Base-by-base conservation (phyloP, 2,888 invertebrate species). In the Apoda limacodes region DNA sequence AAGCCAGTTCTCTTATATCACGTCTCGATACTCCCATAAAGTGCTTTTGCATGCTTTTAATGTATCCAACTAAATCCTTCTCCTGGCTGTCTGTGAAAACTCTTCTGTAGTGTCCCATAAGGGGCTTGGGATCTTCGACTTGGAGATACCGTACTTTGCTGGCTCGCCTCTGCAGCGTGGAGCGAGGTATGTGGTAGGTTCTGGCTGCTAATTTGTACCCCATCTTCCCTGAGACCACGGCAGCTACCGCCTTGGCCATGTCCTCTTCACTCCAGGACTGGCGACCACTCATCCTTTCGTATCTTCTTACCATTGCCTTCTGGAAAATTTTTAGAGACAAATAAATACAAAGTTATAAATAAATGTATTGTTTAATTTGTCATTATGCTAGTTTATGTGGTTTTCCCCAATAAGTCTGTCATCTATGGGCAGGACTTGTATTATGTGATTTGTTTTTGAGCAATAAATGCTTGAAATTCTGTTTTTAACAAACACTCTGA, bases 241-340 rank as follows among this genome's bases (percentile, higher is more conserved):
- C 78, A 12, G 69, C 75, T n/a, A 80, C 80, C 10, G 80, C 80
- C 45, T 63, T 69, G 27, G 80, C 76, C 80, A 80, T 80, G 35
- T 80, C 80, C 40, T 75, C 75, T 45, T 80, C 80, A 42, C 60
- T 80, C 80, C 80, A 80, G 38, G 76, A 70, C 62, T 78, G 80
- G 38, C 80, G 71, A 37, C 80, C 80, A 46, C 76, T 78, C 66
- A 78, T 70, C 52, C 80, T 75, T 52, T 80, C 80, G 69, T 80
- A 80, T 60, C 74, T 76, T 45, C 80, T 65, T 50, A 80, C 80
- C 80, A 80, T 80, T 60, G 51, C 66, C 53, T 45, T 62, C 76
- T 78, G 75, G 30, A 70, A 76, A 39, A 24, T 35, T 35, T 36
- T 37, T 30, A 35, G 28, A 5, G 6, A 29, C 21, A 19, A 13